Conservation (phyloP, 2,113 vertebrate genomes). For the Coptodon bakossiorum region DNA sequence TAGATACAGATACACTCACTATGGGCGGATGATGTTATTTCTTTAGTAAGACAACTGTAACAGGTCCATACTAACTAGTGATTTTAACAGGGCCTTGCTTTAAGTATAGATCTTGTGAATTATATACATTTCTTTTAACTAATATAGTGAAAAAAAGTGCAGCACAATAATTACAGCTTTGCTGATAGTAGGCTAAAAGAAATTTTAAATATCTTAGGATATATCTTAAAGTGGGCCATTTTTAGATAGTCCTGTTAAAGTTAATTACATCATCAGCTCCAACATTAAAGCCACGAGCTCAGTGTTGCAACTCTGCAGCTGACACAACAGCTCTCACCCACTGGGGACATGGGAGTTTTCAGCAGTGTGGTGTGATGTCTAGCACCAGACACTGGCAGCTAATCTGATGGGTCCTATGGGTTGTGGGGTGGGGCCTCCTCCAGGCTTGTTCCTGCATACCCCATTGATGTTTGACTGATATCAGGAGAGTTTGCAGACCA, state of each 20-base stretch:
- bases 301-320: background rate
- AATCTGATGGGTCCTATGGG: background rate
- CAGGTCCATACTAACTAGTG: background rate
- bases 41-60: background rate
- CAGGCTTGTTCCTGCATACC: background rate
- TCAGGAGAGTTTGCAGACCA: background rate
- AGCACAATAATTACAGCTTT: background rate
- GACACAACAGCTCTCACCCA: background rate
- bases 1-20: conserved; percentile 7
- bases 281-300: background rate
- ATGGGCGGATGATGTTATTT: background rate
- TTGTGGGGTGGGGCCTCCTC: background rate
- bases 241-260: background rate
- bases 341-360: background rate
- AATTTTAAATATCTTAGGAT: background rate
- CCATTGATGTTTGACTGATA: background rate
- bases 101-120: background rate
- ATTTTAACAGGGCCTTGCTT: background rate
- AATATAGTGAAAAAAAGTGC: background rate
- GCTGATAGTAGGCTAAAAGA: background rate
- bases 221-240: background rate
- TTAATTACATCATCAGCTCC: background rate
- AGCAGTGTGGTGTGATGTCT: background rate
- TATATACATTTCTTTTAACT: background rate
- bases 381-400: background rate